Base-by-base conservation (phyloP, 2,113 vertebrate species). In the Cinclus mexicanus region DNA sequence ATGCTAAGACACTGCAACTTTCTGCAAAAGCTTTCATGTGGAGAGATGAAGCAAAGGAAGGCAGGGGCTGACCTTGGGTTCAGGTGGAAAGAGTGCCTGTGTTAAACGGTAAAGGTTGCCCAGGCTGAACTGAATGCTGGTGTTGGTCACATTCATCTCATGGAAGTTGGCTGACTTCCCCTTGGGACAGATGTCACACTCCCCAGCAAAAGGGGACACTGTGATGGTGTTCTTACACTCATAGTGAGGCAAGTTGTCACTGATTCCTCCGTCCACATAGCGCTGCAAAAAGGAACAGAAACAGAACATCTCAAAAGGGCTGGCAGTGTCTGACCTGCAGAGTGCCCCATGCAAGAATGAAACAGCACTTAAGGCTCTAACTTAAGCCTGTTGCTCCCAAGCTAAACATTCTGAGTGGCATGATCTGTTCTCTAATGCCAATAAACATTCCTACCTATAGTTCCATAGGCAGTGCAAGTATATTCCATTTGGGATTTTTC, bases 111-210 rank as follows among this genome's bases (percentile, higher is more conserved):
- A 98, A n/a, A 98, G 42, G 82, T 99, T 99, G 21, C 97, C 98
- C 39, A 98, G 21, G 90, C 98, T 99, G 91, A 99, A 87, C 86
- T 98, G 98, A 49, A 99, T 95, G 96, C 97, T 99, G 92, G 98
- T 98, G 93, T 98, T 99, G 93, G 97, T 98, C 63, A 99, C 18
- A 0, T 98, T 96, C 91, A 99, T 95, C 46, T 98, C 98, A 4
- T 99, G 97, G 72, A 99, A 98, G 97, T 97, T 99, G 60, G 94
- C 98, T 86, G 99, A 99, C 63, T 95, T 98, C 76, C 98, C 98
- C 16, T 98, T 98, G 14, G 99, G 99, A 46, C 99, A 99, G 97
- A 99, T 99, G 96, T 99, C 99, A 4, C 97, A 97, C 91, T 99
- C 99, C 16, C 99, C 99, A 4, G 98, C 98, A 6, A 99, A 99